phyloP scores from a whole-genome alignment of 2,113 vertebrate species.

The Tretioscincus oriximinensis region DNA sequence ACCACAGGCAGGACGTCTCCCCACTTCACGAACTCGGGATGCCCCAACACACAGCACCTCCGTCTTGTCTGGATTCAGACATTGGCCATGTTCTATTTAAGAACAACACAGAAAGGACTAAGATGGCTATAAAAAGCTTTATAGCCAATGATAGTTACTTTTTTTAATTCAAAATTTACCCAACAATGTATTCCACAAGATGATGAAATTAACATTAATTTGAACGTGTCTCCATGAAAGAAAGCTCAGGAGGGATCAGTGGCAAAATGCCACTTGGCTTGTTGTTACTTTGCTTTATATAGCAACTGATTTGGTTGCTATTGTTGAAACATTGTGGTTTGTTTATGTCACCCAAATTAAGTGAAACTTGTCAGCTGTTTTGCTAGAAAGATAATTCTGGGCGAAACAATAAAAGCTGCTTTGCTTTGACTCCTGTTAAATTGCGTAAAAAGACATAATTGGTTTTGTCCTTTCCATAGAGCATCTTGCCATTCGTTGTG shows the following conservation, averaged over 20 bases:
- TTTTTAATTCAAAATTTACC: background rate
- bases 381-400: slow-evolving; percentile 15
- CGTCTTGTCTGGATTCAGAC: no score
- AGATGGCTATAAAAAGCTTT: background rate
- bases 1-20: no score
- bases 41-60: no score
- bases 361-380: slow-evolving; percentile 11
- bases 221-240: background rate
- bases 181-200: background rate
- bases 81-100: slow-evolving; percentile 17
- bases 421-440: background rate
- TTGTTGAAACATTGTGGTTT: rapidly evolving
- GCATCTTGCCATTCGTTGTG: background rate
- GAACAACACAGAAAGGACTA: background rate
- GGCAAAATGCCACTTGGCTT: background rate
- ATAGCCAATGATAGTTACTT: background rate
- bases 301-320: background rate
- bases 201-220: rapidly evolving
- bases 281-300: background rate
- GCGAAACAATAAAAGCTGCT: background rate
- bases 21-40: no score
- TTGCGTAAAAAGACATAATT: background rate
- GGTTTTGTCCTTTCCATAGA: background rate
- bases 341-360: background rate
- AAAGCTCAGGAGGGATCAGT: background rate